Evolutionary conservation across 1,140 invertebrate genomes (phyloP).

Genomic region (Pomacea maculata): DNA sequence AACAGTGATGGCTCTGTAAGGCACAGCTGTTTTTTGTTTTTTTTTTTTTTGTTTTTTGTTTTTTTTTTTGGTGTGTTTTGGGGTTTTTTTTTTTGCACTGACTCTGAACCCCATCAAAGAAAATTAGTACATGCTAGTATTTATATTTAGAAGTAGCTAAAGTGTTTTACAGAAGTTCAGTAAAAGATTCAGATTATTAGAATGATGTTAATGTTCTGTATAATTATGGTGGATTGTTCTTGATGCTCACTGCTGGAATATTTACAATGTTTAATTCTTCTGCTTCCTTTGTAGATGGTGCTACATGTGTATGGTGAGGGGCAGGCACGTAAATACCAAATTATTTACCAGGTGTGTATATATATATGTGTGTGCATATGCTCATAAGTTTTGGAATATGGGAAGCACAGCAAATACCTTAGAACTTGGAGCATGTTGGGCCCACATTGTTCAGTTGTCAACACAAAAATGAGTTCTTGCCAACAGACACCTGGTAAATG

Average conservation of each 20-base stretch:
- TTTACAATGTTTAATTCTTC: neutral
- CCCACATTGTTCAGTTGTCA: too few relatives aligned
- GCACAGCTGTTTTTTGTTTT: neutral
- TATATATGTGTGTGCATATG: neutral
- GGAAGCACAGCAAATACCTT: neutral
- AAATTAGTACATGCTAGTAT: neutral
- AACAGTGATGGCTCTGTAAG: constrained; percentile 11
- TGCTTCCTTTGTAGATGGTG: neutral
- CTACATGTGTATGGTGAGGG: constrained; percentile 11
- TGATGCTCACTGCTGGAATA: neutral
- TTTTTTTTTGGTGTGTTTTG: neutral
- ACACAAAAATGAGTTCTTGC: too few relatives aligned
- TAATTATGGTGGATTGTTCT: too few relatives aligned
- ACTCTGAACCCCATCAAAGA: neutral
- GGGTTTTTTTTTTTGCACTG: neutral
- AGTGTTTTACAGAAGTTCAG: neutral
- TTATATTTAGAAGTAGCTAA: too few relatives aligned
- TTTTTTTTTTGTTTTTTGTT: neutral
- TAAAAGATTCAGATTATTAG: neutral
- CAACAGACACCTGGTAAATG: too few relatives aligned
- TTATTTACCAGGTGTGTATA: neutral
- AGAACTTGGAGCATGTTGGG: too few relatives aligned
- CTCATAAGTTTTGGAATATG: neutral
- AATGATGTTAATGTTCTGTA: too few relatives aligned
- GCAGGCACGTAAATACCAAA: neutral